Conservation (phyloP, 2,888 invertebrate genomes). For the Leucania comma region DNA sequence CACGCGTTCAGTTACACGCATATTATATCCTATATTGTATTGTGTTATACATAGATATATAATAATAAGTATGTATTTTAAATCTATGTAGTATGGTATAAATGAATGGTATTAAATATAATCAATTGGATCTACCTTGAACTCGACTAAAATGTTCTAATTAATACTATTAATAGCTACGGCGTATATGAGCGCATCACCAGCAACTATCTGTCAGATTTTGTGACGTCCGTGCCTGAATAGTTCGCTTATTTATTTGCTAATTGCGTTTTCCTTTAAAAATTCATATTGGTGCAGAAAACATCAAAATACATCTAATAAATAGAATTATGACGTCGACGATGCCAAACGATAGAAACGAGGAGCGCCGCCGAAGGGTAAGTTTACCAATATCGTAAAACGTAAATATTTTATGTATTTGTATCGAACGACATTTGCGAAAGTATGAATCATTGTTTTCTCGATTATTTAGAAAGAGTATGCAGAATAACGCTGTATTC, state of each 20-base stretch:
- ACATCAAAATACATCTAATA: slow-evolving; percentile 40
- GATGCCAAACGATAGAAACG: slow-evolving; percentile 83
- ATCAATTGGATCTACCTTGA: background rate
- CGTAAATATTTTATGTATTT: slow-evolving; percentile 12
- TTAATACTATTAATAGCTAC: background rate
- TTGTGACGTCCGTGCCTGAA: slow-evolving; percentile 26
- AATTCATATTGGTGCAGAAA: slow-evolving; percentile 15
- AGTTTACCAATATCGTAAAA: slow-evolving; percentile 55
- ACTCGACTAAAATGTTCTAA: background rate
- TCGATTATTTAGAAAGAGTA: slow-evolving; percentile 63
- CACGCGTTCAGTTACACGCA: background rate
- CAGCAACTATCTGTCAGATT: slow-evolving; percentile 18
- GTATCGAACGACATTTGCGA: slow-evolving; percentile 28
- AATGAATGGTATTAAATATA: background rate
- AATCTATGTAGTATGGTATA: no score
- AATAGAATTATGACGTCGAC: slow-evolving; percentile 78
- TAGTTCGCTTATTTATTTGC: slow-evolving; percentile 51
- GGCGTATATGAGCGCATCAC: background rate
- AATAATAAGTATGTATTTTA: no score
- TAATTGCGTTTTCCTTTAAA: slow-evolving; percentile 19
- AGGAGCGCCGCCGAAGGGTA: slow-evolving; percentile 88
- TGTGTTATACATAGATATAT: no score
- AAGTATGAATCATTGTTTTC: slow-evolving; percentile 72
- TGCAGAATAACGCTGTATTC: slow-evolving; percentile 46
- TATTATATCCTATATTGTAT: no score